A percentile compares a stretch with the other conserved stretches of the same genome.
phyloP scores from a whole-genome alignment of 2,113 vertebrate genomes.

The Seriola aureovittata region DNA sequence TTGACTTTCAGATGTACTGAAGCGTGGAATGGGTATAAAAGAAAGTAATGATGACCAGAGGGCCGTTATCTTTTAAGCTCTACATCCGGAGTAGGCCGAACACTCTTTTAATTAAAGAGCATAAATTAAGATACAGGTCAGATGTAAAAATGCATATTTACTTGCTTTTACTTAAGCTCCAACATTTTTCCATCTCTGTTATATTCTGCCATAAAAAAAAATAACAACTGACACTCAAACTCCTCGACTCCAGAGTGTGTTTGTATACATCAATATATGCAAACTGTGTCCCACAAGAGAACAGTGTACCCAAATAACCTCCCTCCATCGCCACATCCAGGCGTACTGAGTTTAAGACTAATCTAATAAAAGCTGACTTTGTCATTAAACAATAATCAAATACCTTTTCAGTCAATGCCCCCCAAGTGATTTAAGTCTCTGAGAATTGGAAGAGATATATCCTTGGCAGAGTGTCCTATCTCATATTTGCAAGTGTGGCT shows the following conservation, averaged over 20 bases:
- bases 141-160: slow-evolving; percentile 8
- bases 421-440: slow-evolving; percentile 58
- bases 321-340: slow-evolving; percentile 28
- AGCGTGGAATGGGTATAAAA: slow-evolving; percentile 48
- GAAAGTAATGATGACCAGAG: slow-evolving; percentile 38
- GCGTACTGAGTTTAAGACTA: slow-evolving; percentile 25
- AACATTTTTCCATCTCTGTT: slow-evolving; percentile 8
- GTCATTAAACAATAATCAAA: slow-evolving; percentile 72
- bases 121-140: slow-evolving; percentile 26
- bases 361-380: slow-evolving; percentile 59
- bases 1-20: slow-evolving; percentile 42
- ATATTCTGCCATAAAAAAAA: slow-evolving; percentile 3
- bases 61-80: slow-evolving; percentile 27
- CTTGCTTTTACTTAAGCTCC: neutral
- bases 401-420: slow-evolving; percentile 49
- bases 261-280: slow-evolving; percentile 26
- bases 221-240: neutral
- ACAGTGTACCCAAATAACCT: slow-evolving; percentile 42
- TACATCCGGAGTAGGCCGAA: neutral
- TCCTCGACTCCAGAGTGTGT: neutral
- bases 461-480: slow-evolving; percentile 60
- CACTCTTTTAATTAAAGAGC: neutral
- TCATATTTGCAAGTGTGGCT: slow-evolving; percentile 54
- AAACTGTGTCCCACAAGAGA: slow-evolving; percentile 36
- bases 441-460: slow-evolving; percentile 58